Percentiles rank a stretch among this genome's conserved stretches.
Evolutionary conservation across 2,797 vertebrate genomes (phyloP).

Genomic region (Gymnoscopelus microlampas): DNA sequence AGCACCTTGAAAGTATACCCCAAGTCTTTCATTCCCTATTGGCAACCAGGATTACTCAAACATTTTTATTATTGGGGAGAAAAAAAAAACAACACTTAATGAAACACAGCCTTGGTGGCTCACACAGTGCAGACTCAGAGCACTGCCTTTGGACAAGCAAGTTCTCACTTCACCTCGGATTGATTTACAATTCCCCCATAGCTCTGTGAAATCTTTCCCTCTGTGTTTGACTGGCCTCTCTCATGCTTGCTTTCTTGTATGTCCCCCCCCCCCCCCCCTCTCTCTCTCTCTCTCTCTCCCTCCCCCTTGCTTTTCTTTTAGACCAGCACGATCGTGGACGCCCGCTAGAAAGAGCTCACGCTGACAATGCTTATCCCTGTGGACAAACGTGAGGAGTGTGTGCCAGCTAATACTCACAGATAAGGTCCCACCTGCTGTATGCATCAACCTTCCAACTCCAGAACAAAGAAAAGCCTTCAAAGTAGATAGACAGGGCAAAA

Average conservation of each 20-base stretch:
- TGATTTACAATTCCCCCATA: constrained; percentile 27
- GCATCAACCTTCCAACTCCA: too few relatives aligned
- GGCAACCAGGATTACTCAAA: constrained; percentile 36
- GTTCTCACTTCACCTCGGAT: constrained; percentile 25
- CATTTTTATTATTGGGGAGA: constrained; percentile 1
- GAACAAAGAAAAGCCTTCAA: too few relatives aligned
- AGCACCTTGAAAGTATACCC: background rate
- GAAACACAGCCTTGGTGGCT: constrained; percentile 23
- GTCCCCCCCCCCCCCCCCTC: background rate
- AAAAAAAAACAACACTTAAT: constrained; percentile 16
- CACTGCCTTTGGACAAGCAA: background rate
- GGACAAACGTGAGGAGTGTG: too few relatives aligned
- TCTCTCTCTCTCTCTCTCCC: background rate
- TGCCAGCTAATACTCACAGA: too few relatives aligned
- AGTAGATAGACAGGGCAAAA: too few relatives aligned
- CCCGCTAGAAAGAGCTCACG: constrained; percentile 89
- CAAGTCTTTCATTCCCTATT: constrained; percentile 2
- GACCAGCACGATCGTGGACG: constrained; percentile 87
- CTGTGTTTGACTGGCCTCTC: constrained; percentile 28
- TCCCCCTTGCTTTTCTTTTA: constrained; percentile 48
- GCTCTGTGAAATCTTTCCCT: constrained; percentile 36
- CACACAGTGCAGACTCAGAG: background rate
- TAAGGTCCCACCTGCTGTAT: too few relatives aligned
- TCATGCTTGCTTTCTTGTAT: background rate
- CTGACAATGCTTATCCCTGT: too few relatives aligned